A percentile compares a stretch with the other conserved stretches of the same genome.
phyloP scores from a whole-genome alignment of 1,140 invertebrate genomes.

The Sitodiplosis mosellana region DNA sequence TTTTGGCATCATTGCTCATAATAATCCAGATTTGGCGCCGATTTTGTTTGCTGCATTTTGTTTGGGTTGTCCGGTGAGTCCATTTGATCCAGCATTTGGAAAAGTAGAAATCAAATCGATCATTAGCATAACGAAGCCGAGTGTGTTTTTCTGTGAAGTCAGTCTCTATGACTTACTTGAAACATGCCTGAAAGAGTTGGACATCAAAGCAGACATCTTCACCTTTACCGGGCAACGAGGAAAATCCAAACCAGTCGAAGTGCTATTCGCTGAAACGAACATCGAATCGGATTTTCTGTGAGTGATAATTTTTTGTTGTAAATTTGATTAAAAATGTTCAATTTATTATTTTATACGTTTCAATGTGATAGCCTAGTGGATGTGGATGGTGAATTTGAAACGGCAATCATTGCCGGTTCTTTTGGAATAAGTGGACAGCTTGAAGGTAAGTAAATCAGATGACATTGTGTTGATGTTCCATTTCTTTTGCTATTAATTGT shows the following conservation, averaged over 20 bases:
- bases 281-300: slow-evolving; percentile 16
- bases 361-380: slow-evolving; percentile 47
- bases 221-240: slow-evolving; percentile 9
- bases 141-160: slow-evolving; percentile 21
- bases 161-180: slow-evolving; percentile 12
- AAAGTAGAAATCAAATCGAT: slow-evolving; percentile 4
- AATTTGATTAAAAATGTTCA: not conserved
- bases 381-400: slow-evolving; percentile 32
- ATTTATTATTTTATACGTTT: not conserved
- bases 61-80: slow-evolving; percentile 18
- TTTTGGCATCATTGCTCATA: not conserved
- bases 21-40: not conserved
- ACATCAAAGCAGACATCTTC: slow-evolving; percentile 6
- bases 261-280: slow-evolving; percentile 18
- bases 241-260: slow-evolving; percentile 11
- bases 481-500: not conserved
- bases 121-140: slow-evolving; percentile 18
- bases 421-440: no score
- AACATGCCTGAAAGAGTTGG: slow-evolving; percentile 11
- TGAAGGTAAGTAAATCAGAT: no score
- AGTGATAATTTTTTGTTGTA: slow-evolving; percentile 2
- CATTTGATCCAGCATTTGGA: slow-evolving; percentile 4
- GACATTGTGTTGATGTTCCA: no score
- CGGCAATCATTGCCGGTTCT: no score
- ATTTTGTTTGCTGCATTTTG: slow-evolving; percentile 14